Base-by-base conservation (phyloP, 2,797 vertebrate genomes). In the Xiphorhynchus erythropygius region DNA sequence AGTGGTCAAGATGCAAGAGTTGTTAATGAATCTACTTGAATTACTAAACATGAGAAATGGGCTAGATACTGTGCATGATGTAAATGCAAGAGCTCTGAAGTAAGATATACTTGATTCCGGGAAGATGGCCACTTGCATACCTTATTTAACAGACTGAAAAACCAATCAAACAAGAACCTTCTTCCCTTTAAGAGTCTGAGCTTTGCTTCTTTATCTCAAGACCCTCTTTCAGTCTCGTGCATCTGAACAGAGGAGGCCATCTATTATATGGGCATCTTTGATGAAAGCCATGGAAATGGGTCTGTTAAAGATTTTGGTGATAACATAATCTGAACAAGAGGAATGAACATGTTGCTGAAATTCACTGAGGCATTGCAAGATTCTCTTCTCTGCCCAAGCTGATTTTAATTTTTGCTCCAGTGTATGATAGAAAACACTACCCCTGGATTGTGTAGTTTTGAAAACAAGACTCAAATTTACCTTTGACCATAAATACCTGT, bases 21-120 rank as follows among this genome's bases (percentile, higher is more conserved):
- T 71, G 39, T 56, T 85, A 76, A 49, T 57, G 33, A 60, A 70
- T 57, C 60, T 53, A 4, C 68, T 84, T 65, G 55, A 55, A 63
- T 75, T 73, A 32, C n/a, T 82, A 50, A 79, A 63, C 5, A 1
- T 55, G 56, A 69, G 42, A 74, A 89, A 83, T 47, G 50, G 53
- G 25, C n/a, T 85, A 33, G 56, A 28, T 68, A 53, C 39, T 47
- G 13, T 75, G 82, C 82, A 50, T 86, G 85, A 50, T 68, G 28
- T n/a, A 64, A 67, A 64, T 69, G 88, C 52, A 77, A 80, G 90
- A 79, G 41, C 70, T 94, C 89, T 95, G 87, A 75, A 91, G 75
- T 87, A 67, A 89, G 57, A 46, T 27, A 41, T 33, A 4, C 28
- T 32, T 50, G 53, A 23, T 68, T 39, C 32, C 78, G 68, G 0